Conservation (phyloP, 2,888 invertebrate genomes). For the Drosophila colorata region DNA sequence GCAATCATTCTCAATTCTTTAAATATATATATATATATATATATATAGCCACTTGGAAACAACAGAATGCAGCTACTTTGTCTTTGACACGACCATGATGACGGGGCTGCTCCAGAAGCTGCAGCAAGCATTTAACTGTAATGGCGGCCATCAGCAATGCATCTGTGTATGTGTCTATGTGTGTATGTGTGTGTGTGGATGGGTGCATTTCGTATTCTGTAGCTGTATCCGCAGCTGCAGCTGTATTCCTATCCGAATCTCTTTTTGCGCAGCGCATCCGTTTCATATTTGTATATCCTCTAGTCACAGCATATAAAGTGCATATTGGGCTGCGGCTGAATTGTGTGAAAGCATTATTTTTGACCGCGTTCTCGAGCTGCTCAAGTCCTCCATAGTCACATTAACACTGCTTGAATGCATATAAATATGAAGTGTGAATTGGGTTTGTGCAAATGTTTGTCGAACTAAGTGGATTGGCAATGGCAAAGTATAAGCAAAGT, state of each 20-base stretch:
- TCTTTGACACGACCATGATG: conserved; percentile 3
- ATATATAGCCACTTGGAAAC: neutral
- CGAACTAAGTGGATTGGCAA: neutral
- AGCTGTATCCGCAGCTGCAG: conserved; percentile 3
- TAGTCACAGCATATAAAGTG: neutral
- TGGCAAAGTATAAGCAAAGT: neutral
- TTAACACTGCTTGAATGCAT: neutral
- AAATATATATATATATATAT: neutral
- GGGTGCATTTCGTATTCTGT: conserved; percentile 1
- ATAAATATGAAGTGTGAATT: neutral
- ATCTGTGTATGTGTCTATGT: conserved; percentile 2
- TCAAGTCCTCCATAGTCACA: neutral
- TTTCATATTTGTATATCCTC: conserved; percentile 18
- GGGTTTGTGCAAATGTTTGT: neutral
- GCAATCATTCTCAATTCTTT: conserved; percentile 1
- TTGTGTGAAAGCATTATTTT: neutral
- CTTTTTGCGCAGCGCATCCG: conserved; percentile 22
- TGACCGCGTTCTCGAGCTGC: neutral
- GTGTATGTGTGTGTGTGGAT: neutral
- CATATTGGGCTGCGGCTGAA: neutral
- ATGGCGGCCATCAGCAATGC: conserved; percentile 34
- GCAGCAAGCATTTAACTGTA: conserved; percentile 37
- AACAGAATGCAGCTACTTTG: conserved; percentile 19
- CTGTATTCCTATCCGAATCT: conserved; percentile 10
- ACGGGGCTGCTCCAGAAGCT: conserved; percentile 1